These are phyloP conservation scores for Notiomystis cincta DNA, from an alignment of 2,113 vertebrate genomes.

Conservation along the genomic window DNA sequence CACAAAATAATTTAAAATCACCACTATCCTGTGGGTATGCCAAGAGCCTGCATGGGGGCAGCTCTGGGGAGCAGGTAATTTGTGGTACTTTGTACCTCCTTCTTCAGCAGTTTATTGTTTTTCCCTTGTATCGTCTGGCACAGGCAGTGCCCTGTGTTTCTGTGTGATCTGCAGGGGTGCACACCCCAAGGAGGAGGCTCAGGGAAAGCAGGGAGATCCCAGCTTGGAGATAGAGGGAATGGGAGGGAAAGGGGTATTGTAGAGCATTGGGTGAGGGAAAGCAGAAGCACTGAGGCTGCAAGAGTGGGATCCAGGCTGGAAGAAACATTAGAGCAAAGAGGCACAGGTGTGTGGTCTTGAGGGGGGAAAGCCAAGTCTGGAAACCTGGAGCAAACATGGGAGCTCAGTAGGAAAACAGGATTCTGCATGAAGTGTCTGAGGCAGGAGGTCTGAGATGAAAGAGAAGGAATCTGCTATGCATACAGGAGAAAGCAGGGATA, in stretches of 20 bases:
- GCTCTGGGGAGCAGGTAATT: not conserved
- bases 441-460: not conserved
- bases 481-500: not conserved
- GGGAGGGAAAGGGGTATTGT: accelerated
- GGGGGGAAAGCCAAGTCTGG: not conserved
- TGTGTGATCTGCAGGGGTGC: not conserved
- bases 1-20: not conserved
- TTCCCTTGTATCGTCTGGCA: not conserved
- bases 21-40: not conserved
- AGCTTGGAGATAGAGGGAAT: not conserved
- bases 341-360: accelerated
- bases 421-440: not conserved
- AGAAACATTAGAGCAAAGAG: not conserved
- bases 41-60: not conserved
- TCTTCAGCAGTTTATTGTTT: not conserved
- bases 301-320: not conserved
- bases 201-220: not conserved
- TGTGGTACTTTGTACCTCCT: not conserved
- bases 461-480: not conserved
- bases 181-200: accelerated
- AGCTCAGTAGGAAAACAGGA: not conserved
- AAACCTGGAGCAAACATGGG: not conserved
- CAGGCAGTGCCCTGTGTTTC: not conserved
- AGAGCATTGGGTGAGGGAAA: not conserved
- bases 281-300: not conserved